Conservation (phyloP, 1,140 invertebrate species). For the Ceratosolen fusciceps region DNA sequence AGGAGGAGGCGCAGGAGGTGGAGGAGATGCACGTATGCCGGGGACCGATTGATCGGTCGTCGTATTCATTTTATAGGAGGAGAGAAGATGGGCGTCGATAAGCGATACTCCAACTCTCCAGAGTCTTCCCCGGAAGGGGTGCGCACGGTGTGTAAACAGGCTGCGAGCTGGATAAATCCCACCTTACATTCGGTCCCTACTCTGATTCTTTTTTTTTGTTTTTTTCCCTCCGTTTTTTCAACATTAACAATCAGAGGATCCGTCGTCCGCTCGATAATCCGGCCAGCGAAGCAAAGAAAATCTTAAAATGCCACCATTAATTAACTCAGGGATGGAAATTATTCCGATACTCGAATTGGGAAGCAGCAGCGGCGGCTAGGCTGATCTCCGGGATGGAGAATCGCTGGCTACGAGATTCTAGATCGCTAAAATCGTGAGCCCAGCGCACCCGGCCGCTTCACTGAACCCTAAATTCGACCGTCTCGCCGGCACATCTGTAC, state of each 20-base stretch:
- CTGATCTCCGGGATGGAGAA: too few species aligned
- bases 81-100: conserved; percentile 1
- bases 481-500: conserved; percentile 5
- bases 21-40: conserved; percentile 10
- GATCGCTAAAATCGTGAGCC: not conserved
- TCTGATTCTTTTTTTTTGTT: too few species aligned
- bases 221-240: too few species aligned
- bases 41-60: conserved; percentile 2
- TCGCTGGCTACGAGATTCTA: too few species aligned
- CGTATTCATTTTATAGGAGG: not conserved
- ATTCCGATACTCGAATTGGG: too few species aligned
- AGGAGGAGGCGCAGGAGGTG: too few species aligned
- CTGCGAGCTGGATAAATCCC: not conserved
- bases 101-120: not conserved
- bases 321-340: too few species aligned
- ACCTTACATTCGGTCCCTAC: not conserved
- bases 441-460: not conserved
- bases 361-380: too few species aligned
- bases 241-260: too few species aligned
- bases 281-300: too few species aligned
- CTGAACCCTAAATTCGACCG: conserved; percentile 8
- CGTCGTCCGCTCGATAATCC: too few species aligned
- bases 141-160: not conserved
- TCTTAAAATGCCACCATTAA: too few species aligned
- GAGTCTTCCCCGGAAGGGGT: not conserved